Evolutionary conservation across 2,797 vertebrate species (phyloP), one percentile per base, ranked within the genome.

Genomic region (Anabacerthia variegaticeps): DNA sequence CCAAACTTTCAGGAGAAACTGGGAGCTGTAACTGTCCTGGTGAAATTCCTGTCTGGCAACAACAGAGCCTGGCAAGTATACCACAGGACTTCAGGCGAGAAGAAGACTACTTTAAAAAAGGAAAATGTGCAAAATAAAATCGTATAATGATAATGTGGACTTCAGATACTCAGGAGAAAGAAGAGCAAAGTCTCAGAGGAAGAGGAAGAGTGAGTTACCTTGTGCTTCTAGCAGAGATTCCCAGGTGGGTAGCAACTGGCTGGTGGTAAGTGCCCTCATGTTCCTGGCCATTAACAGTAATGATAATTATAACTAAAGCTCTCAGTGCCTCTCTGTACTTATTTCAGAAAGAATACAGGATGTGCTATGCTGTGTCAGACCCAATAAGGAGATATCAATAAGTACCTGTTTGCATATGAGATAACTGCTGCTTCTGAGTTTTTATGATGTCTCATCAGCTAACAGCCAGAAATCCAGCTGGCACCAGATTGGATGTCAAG

Each of bases 371-470:
- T 65, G 36, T 39, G 74, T 80, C 13, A 62, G 41, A 54, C 41
- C 28, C 56, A 74, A 13, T 28, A 65, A 72, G 56, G 34, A 74
- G 44, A 79, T 21, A 30, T 82, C 74, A 87, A 79, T 80, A 74
- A 86, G 44, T 63, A 82, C 37, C 37, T 88, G n/a, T 85, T 93
- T 90, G 69, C 7, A 0, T 65, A 55, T 54, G 49, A 82, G n/a
- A 41, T 76, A 85, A 82, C 56, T 85, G 55, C 48, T 86, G 34
- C 48, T 87, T 59, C 79, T 84, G 85, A 46, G 52, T 54, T 90
- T 96, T 95, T 93, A 78, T 41, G 88, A 61, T 80, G 59, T 61
- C n/a, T 90, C 19, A 1, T 86, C 77, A 85, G 63, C 77, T 92
- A 72, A 77, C 66, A 95, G 24, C 17, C 6, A 68, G 52, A 85